Conservation (phyloP, 2,113 vertebrate species). For the Neogale vison region DNA sequence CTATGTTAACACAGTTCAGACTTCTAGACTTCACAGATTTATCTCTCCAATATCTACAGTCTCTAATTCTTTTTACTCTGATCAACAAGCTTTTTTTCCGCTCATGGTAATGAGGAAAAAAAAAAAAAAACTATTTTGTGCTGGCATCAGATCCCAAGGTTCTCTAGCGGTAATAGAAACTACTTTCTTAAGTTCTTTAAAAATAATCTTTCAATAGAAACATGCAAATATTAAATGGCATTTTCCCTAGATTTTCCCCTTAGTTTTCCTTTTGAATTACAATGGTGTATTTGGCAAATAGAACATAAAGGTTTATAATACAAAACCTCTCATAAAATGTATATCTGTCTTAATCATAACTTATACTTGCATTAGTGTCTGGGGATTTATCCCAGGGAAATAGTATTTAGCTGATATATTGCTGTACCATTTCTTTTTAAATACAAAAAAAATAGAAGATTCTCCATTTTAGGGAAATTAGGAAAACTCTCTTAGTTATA, state of each 20-base stretch:
- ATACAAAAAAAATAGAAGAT: neutral
- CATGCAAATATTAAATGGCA: neutral
- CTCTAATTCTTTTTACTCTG: neutral
- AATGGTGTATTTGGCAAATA: neutral
- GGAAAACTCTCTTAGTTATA: neutral
- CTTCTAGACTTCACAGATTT: neutral
- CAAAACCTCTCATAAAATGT: neutral
- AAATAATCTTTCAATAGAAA: neutral
- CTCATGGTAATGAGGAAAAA: neutral
- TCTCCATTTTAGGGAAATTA: too few relatives aligned
- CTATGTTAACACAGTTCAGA: neutral
- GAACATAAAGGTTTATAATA: neutral
- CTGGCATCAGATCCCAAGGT: neutral
- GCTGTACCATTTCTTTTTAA: neutral
- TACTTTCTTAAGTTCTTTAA: neutral
- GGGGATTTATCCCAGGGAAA: neutral
- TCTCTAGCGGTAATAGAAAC: neutral
- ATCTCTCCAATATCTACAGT: neutral
- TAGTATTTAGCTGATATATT: slow-evolving; percentile 16
- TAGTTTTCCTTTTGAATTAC: neutral
- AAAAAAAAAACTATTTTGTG: neutral
- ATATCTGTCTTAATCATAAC: neutral
- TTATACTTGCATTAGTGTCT: neutral
- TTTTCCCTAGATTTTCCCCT: neutral
- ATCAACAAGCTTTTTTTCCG: neutral